Evolutionary conservation across 1,140 invertebrate species (phyloP).

Genomic region (Bilobella aurantiaca): DNA sequence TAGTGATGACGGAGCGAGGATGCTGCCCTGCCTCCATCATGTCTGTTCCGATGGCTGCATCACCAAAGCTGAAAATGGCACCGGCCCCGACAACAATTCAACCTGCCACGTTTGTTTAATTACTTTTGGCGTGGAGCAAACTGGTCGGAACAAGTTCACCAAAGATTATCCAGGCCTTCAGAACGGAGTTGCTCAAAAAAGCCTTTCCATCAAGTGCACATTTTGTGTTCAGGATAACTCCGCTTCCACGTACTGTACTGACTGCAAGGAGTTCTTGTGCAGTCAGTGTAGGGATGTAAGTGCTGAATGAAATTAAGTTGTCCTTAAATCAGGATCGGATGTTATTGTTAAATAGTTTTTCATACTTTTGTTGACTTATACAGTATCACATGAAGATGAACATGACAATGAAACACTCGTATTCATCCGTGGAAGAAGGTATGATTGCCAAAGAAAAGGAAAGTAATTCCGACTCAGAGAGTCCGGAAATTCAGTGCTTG

Average conservation of each 20-base stretch:
- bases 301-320: background rate
- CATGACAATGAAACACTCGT: background rate
- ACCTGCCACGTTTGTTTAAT: background rate
- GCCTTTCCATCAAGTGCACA: background rate
- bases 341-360: background rate
- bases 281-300: background rate
- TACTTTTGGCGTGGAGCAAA: background rate
- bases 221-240: background rate
- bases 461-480: background rate
- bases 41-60: background rate
- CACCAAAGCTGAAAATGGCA: background rate
- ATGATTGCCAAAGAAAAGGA: background rate
- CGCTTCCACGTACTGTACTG: background rate
- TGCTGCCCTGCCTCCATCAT: background rate
- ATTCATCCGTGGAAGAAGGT: background rate
- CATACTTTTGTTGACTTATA: background rate
- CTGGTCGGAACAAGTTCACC: background rate
- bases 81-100: background rate
- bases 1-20: background rate
- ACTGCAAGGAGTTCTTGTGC: constrained; percentile 2
- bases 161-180: background rate
- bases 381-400: constrained; percentile 1
- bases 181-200: too few species aligned
- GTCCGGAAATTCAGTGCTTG: background rate
- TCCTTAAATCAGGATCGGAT: background rate